Evolutionary conservation across 2,797 vertebrate genomes (phyloP).

Genomic region (Falco peregrinus): DNA sequence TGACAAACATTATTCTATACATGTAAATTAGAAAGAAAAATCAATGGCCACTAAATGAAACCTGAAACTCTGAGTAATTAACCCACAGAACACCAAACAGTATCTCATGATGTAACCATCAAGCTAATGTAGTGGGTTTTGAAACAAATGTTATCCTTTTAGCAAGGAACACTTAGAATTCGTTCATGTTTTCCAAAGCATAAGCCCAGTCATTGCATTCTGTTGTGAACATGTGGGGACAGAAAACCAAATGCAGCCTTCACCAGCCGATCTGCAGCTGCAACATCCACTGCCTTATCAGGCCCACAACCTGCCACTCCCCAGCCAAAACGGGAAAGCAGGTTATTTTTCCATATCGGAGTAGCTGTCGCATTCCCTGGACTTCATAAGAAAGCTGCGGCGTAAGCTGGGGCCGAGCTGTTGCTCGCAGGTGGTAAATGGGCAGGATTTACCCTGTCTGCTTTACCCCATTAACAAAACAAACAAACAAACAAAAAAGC

Average conservation of each 20-base stretch:
- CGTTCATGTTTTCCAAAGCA: neutral
- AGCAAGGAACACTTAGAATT: fast-evolving
- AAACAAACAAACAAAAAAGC: neutral
- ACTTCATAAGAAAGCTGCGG: neutral
- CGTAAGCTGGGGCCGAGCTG: neutral
- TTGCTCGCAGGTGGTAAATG: neutral
- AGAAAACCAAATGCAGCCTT: neutral
- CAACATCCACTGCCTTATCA: neutral
- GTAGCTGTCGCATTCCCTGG: neutral
- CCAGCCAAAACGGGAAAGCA: fast-evolving
- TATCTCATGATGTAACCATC: fast-evolving
- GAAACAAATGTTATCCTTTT: neutral
- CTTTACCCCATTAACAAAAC: too few species aligned
- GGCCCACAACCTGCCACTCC: fast-evolving
- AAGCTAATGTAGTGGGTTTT: fast-evolving
- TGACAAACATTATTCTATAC: neutral
- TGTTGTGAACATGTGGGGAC: fast-evolving
- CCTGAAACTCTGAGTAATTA: neutral
- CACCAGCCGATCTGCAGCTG: neutral
- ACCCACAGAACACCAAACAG: fast-evolving
- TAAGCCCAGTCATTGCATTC: fast-evolving
- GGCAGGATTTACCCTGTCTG: neutral
- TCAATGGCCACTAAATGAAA: neutral
- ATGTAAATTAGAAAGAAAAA: neutral
- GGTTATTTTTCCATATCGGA: neutral